These are phyloP conservation scores for Wasmannia auropunctata DNA, from an alignment of 1,140 invertebrate genomes.

Conservation along the genomic window DNA sequence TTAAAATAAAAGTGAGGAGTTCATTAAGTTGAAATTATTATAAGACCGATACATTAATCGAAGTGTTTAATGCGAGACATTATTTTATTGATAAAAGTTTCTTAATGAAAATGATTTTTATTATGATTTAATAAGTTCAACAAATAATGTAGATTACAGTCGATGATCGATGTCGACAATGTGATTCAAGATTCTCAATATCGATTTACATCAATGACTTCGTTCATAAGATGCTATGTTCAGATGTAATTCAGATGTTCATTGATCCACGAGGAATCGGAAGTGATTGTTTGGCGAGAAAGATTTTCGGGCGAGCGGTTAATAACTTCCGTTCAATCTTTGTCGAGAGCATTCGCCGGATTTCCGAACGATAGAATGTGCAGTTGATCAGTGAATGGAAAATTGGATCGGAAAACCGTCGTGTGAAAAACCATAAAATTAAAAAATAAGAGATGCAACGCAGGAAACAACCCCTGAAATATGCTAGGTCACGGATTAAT, in stretches of 20 bases:
- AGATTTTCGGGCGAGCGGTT: slow-evolving; percentile 17
- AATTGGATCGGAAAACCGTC: slow-evolving; percentile 36
- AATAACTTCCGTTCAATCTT: slow-evolving; percentile 38
- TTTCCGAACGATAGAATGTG: slow-evolving; percentile 78
- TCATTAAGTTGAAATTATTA: not conserved
- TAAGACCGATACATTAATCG: not conserved
- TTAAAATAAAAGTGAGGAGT: not conserved
- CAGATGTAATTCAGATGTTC: slow-evolving; percentile 45
- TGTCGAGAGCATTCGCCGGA: slow-evolving; percentile 35
- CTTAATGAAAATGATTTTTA: not conserved
- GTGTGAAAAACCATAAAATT: not conserved
- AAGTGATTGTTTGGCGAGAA: slow-evolving; percentile 34
- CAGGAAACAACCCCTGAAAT: not conserved
- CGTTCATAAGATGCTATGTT: not conserved
- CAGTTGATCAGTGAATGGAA: slow-evolving; percentile 79
- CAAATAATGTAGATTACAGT: not conserved
- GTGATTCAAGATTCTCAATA: not conserved
- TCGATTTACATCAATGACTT: slow-evolving; percentile 2
- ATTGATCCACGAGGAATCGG: slow-evolving; percentile 23
- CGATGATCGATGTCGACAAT: slow-evolving; percentile 8
- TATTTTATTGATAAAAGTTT: not conserved
- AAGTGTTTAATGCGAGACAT: not conserved
- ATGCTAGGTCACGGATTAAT: not conserved
- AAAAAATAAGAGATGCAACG: not conserved
- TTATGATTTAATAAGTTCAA: not conserved